phyloP scores from a whole-genome alignment of 2,888 invertebrate species.

The Geotrupes spiniger region DNA sequence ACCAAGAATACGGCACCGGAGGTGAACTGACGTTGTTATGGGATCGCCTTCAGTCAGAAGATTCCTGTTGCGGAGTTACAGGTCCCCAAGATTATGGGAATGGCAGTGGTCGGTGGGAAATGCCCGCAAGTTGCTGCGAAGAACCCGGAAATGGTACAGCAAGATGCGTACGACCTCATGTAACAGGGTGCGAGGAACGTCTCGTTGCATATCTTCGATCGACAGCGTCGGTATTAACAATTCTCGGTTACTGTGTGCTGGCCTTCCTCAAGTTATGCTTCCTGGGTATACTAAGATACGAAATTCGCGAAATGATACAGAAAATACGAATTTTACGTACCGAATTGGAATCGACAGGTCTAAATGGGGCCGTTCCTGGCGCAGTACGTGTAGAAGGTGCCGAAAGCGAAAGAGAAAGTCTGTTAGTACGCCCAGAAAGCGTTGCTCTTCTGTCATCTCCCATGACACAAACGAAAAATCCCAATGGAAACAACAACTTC shows the following conservation, averaged over 20 bases:
- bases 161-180: slow-evolving; percentile 47
- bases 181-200: slow-evolving; percentile 68
- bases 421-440: slow-evolving; percentile 56
- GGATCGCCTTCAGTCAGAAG: slow-evolving; percentile 73
- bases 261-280: slow-evolving; percentile 87
- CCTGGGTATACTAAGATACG: slow-evolving; percentile 80
- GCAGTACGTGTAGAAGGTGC: slow-evolving; percentile 46
- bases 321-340: slow-evolving; percentile 78
- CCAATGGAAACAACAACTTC: slow-evolving; percentile 76
- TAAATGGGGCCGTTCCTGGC: slow-evolving; percentile 60
- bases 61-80: slow-evolving; percentile 73
- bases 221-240: slow-evolving; percentile 76
- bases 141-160: slow-evolving; percentile 32
- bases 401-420: slow-evolving; percentile 60
- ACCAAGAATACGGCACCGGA: slow-evolving; percentile 71
- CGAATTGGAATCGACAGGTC: slow-evolving; percentile 59
- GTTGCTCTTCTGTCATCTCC: slow-evolving; percentile 48
- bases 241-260: slow-evolving; percentile 77
- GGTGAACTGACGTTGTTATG: slow-evolving; percentile 72
- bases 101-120: slow-evolving; percentile 38
- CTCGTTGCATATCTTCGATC: slow-evolving; percentile 72
- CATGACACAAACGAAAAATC: slow-evolving; percentile 54
- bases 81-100: slow-evolving; percentile 52
- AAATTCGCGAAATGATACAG: slow-evolving; percentile 88
- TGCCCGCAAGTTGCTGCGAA: slow-evolving; percentile 43